Evolutionary conservation across 2,797 vertebrate genomes (phyloP), one percentile per base, ranked within the genome.

Genomic region (Sebastes cheni): DNA sequence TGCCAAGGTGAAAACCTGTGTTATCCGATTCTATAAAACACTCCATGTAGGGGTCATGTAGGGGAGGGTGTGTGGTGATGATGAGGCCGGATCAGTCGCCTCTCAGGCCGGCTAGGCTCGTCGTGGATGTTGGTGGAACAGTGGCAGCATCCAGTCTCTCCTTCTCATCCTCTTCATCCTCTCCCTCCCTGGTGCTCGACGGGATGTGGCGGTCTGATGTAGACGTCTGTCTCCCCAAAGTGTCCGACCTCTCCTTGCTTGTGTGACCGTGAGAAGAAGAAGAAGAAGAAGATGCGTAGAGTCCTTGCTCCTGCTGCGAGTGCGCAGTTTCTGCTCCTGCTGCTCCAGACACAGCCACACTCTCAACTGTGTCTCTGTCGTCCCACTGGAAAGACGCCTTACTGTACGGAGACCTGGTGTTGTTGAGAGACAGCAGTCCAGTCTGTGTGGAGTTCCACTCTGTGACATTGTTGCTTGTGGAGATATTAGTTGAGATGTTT

Each of bases 391-490:
- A 39, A 77, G 88, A 91, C 59, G 84, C 56, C 50, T 22, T 87
- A 8, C 42, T 75, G 79, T 67, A 86, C 27, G 89, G 72, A 39
- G 42, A 71, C 65, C 34, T 46, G 81, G 61, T 92, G 50, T 67
- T 83, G 75, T 91, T 95, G 1, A 88, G 2, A 6, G 85, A 62
- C 1, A 75, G 30, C 67, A 68, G 52, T n/a, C 77, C 65, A 12
- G 88, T 77, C 75, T 91, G 92, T 11, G 95, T 95, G 36, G 90
- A 92, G 93, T 95, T 95, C 90, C 83, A 84, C 75, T 95, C 91
- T 54, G 96, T 86, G 22, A 80, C 86, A 81, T 89, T 95, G 72
- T 18, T 86, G 84, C 86, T 89, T 16, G 66, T 79, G 64, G 94
- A 88, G 32, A 85, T 25, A 30, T 92, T 90, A 8, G 88, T 79